A percentile compares a stretch with the other conserved stretches of the same genome.
These are phyloP conservation scores for Drosophila melanosoma DNA, from an alignment of 2,888 invertebrate genomes.

Conservation along the genomic window DNA sequence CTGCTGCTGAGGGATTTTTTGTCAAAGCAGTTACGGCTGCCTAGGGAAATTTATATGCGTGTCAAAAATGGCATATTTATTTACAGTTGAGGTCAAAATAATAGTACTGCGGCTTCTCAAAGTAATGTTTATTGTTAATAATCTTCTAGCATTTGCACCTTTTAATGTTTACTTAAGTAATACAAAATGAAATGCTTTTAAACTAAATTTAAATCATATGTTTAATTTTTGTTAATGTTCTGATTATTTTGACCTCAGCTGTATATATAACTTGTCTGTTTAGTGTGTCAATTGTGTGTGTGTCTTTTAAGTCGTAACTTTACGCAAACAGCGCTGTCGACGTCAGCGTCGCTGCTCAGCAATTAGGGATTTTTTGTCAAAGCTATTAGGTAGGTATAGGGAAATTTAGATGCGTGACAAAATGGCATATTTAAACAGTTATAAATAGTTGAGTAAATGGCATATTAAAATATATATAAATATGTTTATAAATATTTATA, in stretches of 20 bases:
- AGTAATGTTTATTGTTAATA: not conserved
- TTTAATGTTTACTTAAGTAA: not conserved
- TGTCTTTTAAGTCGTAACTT: slow-evolving; percentile 39
- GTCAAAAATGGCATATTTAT: not conserved
- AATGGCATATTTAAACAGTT: slow-evolving; percentile 71
- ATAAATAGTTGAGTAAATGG: not conserved
- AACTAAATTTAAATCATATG: no score
- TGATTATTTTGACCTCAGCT: not conserved
- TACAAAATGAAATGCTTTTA: no score
- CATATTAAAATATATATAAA: not conserved
- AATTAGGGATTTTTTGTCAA: slow-evolving; percentile 64
- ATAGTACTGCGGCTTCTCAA: not conserved
- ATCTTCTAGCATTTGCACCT: not conserved
- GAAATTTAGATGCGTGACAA: slow-evolving; percentile 78
- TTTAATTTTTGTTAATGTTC: no score
- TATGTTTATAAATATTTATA: not conserved
- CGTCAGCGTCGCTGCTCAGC: slow-evolving; percentile 27
- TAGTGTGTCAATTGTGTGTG: slow-evolving; percentile 59
- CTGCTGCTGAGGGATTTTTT: slow-evolving; percentile 3
- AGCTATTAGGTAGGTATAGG: slow-evolving; percentile 75
- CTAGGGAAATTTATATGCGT: not conserved
- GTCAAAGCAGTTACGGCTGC: not conserved
- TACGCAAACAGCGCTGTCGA: slow-evolving; percentile 40
- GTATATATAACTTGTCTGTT: slow-evolving; percentile 8
- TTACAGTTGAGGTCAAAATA: not conserved